Evolutionary conservation across 2,888 invertebrate species (phyloP), one percentile per base, ranked within the genome.

Genomic region (Pachymerium ferrugineum): DNA sequence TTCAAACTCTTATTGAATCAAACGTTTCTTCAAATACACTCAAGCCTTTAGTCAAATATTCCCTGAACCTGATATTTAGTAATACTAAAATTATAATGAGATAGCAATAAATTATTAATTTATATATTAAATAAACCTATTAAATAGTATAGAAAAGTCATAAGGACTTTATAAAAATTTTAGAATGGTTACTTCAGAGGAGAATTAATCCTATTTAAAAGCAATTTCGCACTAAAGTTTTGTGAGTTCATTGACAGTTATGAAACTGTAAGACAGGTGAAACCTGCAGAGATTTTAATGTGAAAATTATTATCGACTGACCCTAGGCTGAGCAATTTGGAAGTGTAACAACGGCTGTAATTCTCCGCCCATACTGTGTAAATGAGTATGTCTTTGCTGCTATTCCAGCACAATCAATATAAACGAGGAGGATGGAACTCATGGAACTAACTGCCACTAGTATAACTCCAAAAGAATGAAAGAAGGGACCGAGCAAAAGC

Each of bases 221-320:
- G 62, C 14, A 28, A 28, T 28, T 62, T 62, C 62, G 28, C 62
- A 28, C 25, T 28, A 28, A 62, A 62, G 25, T 62, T 62, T 62
- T 28, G 28, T 62, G 62, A n/a, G 62, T 62, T 62, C 62, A 62
- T 62, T 28, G 62, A 62, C 62, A 62, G 62, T 62, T 62, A 14
- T n/a, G 25, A 25, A 62, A 25, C 12, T 28, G 25, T 62, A 62
- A 62, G 62, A 62, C 62, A 62, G 62, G 62, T 62, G 62, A 62
- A 62, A 62, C 62, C 62, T 62, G 62, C 62, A 28, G 28, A 62
- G 62, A 62, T 62, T 62, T 62, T 62, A 62, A 62, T 62, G 62
- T 62, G 62, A 62, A 62, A 62, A 62, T 62, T 62, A 62, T 62
- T 62, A 62, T 62, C 62, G 62, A 62, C 62, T 62, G 62, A 62